Evolutionary conservation across 2,113 vertebrate genomes (phyloP).

Genomic region (Eurypyga helias): DNA sequence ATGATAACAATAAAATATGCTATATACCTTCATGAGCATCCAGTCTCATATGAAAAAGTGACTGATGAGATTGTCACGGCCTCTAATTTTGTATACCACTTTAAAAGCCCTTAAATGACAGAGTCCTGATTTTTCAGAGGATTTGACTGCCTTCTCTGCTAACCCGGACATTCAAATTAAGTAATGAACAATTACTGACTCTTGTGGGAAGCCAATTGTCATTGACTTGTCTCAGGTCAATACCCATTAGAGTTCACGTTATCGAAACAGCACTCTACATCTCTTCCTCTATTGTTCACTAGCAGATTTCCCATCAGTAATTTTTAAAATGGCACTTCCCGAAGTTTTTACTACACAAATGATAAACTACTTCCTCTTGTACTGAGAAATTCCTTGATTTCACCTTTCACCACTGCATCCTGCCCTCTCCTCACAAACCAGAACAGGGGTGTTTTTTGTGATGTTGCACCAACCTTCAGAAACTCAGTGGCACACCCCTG

Average conservation of each 20-base stretch:
- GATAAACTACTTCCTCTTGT: not conserved
- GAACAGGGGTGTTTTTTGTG: not conserved
- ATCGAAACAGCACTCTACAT: not conserved
- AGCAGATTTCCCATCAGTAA: not conserved
- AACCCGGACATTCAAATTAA: not conserved
- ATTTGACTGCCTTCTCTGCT: not conserved
- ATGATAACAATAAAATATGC: accelerated
- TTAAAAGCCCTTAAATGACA: not conserved
- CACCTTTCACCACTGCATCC: not conserved
- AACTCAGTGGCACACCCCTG: not conserved
- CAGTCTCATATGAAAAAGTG: not conserved
- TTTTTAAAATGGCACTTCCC: not conserved
- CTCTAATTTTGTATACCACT: not conserved
- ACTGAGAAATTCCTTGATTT: not conserved
- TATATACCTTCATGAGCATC: not conserved
- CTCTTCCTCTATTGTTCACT: not conserved
- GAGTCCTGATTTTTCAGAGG: not conserved
- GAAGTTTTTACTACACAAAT: not conserved
- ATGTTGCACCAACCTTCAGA: not conserved
- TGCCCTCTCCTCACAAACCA: not conserved
- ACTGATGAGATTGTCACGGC: not conserved
- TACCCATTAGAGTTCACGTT: not conserved
- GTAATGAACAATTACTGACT: not conserved
- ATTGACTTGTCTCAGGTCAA: not conserved
- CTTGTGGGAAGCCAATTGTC: not conserved